Conservation (phyloP, 2,113 vertebrate genomes). For the Bujurquina vittata region DNA sequence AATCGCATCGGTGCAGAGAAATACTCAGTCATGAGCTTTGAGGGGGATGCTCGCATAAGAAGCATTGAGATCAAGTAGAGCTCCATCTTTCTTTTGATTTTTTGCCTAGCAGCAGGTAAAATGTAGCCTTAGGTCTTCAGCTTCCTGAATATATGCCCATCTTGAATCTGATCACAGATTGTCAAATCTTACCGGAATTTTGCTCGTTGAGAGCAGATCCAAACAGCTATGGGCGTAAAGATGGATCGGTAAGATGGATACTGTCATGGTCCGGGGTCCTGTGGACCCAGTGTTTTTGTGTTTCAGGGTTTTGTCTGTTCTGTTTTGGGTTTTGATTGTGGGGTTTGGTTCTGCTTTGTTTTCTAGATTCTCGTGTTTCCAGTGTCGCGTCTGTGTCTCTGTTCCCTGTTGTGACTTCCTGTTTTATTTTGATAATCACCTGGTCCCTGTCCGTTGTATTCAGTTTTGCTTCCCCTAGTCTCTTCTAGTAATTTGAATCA, state of each 20-base stretch:
- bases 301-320: no score
- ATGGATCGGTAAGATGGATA: not conserved
- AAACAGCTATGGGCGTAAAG: not conserved
- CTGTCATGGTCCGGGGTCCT: no score
- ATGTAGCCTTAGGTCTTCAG: not conserved
- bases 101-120: not conserved
- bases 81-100: not conserved
- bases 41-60: conserved; percentile 64
- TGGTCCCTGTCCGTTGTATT: no score
- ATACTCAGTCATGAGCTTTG: conserved; percentile 63
- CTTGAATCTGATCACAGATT: not conserved
- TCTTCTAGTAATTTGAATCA: no score
- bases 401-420: no score
- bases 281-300: no score
- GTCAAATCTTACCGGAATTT: not conserved
- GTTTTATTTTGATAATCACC: no score
- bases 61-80: conserved; percentile 59
- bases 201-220: not conserved
- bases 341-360: no score
- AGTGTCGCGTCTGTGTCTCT: no score
- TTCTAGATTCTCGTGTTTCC: no score
- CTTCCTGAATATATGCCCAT: not conserved
- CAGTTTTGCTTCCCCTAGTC: no score
- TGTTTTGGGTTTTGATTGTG: no score
- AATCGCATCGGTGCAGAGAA: conserved; percentile 75